Conservation (phyloP, 2,888 invertebrate genomes). For the Lysandra bellargus region DNA sequence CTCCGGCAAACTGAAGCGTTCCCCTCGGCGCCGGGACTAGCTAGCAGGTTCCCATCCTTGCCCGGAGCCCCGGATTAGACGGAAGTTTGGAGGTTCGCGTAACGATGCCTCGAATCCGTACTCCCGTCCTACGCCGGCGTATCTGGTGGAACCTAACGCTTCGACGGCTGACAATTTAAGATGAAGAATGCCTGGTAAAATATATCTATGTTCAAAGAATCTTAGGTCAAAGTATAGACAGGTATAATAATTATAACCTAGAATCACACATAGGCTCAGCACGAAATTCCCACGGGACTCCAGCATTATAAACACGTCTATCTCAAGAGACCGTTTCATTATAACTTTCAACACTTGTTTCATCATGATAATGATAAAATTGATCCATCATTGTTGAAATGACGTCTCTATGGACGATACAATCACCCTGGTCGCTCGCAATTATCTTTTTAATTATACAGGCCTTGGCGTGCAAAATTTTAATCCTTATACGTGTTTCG, state of each 20-base stretch:
- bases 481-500: not conserved
- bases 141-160: no score
- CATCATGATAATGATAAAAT: conserved; percentile 14
- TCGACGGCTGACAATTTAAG: no score
- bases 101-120: no score
- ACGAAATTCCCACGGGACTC: conserved; percentile 9
- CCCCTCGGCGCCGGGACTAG: no score
- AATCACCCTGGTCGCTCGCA: not conserved
- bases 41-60: no score
- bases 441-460: not conserved
- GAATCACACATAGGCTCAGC: not conserved
- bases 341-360: conserved; percentile 19
- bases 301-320: not conserved
- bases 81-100: no score
- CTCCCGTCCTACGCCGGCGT: no score
- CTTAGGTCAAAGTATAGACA: not conserved
- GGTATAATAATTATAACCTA: not conserved
- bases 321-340: conserved; percentile 14
- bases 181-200: not conserved
- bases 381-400: conserved; percentile 17
- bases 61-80: no score
- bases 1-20: no score
- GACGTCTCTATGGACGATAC: conserved; percentile 20
- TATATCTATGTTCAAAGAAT: not conserved
- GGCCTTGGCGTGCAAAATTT: not conserved